Conservation (phyloP, 2,888 invertebrate genomes). For the Leptopilina myrica region DNA sequence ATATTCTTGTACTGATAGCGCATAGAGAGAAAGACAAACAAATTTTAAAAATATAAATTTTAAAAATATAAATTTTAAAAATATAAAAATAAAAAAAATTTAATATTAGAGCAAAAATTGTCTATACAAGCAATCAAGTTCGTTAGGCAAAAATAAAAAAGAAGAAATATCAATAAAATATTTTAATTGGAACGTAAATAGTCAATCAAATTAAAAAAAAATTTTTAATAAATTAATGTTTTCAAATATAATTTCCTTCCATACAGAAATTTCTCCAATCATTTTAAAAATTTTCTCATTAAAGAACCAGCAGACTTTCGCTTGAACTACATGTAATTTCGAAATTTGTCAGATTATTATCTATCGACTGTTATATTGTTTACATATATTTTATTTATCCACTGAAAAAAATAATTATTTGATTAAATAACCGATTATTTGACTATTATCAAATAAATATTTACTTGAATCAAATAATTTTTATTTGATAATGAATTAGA, state of each 20-base stretch:
- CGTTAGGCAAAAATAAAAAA: too few relatives aligned
- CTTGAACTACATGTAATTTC: slow-evolving; percentile 48
- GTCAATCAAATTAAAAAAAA: neutral
- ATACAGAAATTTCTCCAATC: slow-evolving; percentile 55
- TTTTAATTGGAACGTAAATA: neutral
- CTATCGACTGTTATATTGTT: slow-evolving; percentile 47
- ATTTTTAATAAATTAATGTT: neutral
- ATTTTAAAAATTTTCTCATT: slow-evolving; percentile 52
- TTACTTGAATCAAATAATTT: too few relatives aligned
- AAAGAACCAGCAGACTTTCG: slow-evolving; percentile 55
- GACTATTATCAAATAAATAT: too few relatives aligned
- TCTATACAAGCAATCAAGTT: too few relatives aligned
- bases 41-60: too few relatives aligned
- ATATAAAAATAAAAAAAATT: too few relatives aligned
- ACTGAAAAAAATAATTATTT: too few relatives aligned
- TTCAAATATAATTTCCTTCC: slow-evolving; percentile 46
- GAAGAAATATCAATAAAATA: too few relatives aligned
- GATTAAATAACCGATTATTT: too few relatives aligned
- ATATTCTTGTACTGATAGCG: slow-evolving; percentile 5
- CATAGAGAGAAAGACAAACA: neutral
- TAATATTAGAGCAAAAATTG: too few relatives aligned
- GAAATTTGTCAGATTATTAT: slow-evolving; percentile 50
- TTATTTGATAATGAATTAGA: too few relatives aligned
- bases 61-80: neutral
- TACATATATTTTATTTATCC: slow-evolving; percentile 10